A percentile compares a stretch with the other conserved stretches of the same genome.
These are phyloP conservation scores for Gasterosteus aculeatus DNA, from an alignment of 2,113 vertebrate genomes.

Conservation along the genomic window DNA sequence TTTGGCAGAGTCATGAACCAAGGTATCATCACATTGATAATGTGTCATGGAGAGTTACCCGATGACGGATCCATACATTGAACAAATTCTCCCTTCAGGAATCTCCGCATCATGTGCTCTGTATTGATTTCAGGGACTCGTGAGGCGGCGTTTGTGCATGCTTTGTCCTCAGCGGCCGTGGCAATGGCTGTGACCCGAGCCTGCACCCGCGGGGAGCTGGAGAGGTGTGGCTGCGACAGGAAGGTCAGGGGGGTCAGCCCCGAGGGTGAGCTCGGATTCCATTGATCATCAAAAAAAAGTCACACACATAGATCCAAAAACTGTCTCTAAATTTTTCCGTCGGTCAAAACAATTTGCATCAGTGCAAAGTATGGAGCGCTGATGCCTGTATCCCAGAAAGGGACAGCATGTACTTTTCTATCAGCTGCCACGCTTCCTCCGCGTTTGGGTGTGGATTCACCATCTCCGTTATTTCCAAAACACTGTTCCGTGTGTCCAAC, in stretches of 20 bases:
- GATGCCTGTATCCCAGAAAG: background rate
- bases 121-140: constrained; percentile 71
- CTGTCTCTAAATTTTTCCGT: background rate
- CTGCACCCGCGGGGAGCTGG: constrained; percentile 83
- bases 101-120: background rate
- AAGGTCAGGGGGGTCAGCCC: constrained; percentile 82
- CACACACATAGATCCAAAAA: background rate
- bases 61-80: background rate
- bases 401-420: constrained; percentile 1
- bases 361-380: background rate
- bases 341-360: background rate
- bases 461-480: background rate
- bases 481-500: background rate
- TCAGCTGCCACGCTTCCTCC: constrained; percentile 6
- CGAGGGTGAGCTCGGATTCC: constrained; percentile 74
- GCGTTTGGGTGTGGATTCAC: background rate
- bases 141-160: constrained; percentile 81
- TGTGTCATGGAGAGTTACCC: background rate
- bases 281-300: constrained; percentile 31
- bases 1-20: constrained; percentile 82
- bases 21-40: constrained; percentile 64
- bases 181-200: constrained; percentile 82
- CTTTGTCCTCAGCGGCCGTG: constrained; percentile 74
- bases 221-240: constrained; percentile 82
- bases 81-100: background rate